Conservation (phyloP, 2,113 vertebrate species). For the Mormyrus lacerda region DNA sequence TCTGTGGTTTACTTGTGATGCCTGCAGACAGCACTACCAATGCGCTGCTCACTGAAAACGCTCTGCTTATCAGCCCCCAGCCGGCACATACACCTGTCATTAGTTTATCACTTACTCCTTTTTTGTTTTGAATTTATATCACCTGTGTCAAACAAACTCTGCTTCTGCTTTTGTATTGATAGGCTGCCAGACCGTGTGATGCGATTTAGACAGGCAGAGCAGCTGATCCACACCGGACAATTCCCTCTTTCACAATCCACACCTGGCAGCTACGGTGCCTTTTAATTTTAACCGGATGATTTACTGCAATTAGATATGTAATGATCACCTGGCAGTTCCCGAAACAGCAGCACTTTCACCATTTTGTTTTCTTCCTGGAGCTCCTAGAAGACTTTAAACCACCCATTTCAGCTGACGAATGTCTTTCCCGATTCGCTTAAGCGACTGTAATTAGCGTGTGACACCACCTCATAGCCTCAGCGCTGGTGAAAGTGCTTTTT, state of each 20-base stretch:
- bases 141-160: background rate
- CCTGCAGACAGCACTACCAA: background rate
- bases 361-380: background rate
- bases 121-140: background rate
- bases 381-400: background rate
- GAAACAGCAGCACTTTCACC: background rate
- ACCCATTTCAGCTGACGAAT: background rate
- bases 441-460: background rate
- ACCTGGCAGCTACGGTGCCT: background rate
- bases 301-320: background rate
- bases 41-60: background rate
- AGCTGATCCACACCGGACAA: background rate
- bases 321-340: background rate
- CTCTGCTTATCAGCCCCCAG: background rate
- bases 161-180: background rate
- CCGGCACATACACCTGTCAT: background rate
- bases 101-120: background rate
- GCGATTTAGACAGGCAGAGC: background rate
- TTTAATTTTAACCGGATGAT: background rate
- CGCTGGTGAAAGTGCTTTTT: background rate
- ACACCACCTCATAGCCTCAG: background rate
- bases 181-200: background rate
- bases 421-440: background rate
- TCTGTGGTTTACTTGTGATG: background rate
- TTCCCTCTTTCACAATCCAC: background rate